Evolutionary conservation across 2,888 invertebrate species (phyloP), one percentile per base, ranked within the genome.

Genomic region (Neoitamus cyanurus): DNA sequence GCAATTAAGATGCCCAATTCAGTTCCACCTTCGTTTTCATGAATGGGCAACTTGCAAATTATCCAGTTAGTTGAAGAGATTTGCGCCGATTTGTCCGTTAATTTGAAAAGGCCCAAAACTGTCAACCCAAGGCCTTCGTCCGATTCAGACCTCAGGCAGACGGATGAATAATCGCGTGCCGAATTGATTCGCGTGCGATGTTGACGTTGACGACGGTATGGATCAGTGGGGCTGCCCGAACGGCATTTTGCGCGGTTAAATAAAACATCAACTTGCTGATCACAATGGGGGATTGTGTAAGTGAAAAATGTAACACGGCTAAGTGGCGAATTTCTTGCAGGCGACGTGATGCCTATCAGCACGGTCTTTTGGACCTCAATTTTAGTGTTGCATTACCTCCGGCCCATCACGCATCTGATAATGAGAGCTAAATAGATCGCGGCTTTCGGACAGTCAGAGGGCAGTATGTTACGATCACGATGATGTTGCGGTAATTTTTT

Each of bases 131-230:
- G 58, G 58, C 20, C 58, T 15, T 58, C 25, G 25, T 25, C 58
- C 20, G 20, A 20, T 20, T 4, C 9, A 25, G 58, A 25, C 20
- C 25, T 25, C 58, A 58, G 25, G 7, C 15, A 15, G 9, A 15
- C 15, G 1, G 25, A 58, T 58, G 58, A 58, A 58, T 20, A 58
- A 58, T 58, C 58, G 58, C 58, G 58, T 58, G 58, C 58, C 58
- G 58, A 58, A 58, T 58, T 58, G 58, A 58, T 58, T 58, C 58
- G 58, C 58, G 58, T 58, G 58, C 20, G 58, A 58, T 58, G 58
- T 58, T 58, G 58, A 58, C 58, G 58, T 58, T 58, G 58, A 58
- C 25, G 25, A 25, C 58, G 58, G 58, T 58, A 25, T 58, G 58
- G 58, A 58, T 58, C 25, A 58, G 15, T 58, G 15, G 58, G 20